A percentile compares a stretch with the other conserved stretches of the same genome.
phyloP scores from a whole-genome alignment of 2,113 vertebrate genomes.

The Mola mola region DNA sequence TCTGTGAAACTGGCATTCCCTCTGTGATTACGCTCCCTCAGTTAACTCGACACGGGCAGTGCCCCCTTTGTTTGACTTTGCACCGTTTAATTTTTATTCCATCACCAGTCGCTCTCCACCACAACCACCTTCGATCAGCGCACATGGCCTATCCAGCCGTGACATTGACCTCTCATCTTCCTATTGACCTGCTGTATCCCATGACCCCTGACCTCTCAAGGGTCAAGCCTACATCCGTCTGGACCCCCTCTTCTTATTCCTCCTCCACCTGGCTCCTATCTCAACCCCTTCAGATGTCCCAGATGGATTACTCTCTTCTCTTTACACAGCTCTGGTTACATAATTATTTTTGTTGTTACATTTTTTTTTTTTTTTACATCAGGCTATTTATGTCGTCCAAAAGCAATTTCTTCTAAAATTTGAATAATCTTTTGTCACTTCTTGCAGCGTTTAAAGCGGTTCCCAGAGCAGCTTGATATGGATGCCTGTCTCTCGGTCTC shows the following conservation, averaged over 20 bases:
- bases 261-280: constrained; percentile 48
- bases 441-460: too few relatives aligned
- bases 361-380: too few relatives aligned
- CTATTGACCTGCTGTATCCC: constrained; percentile 65
- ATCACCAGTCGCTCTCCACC: background rate
- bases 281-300: constrained; percentile 37
- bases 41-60: background rate
- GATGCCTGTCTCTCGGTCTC: constrained; percentile 1
- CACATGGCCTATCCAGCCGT: constrained; percentile 61
- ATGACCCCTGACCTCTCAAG: constrained; percentile 68
- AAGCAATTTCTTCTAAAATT: too few relatives aligned
- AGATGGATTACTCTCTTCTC: constrained; percentile 50
- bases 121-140: constrained; percentile 13
- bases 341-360: background rate
- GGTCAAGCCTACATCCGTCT: constrained; percentile 68
- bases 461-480: too few relatives aligned
- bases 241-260: constrained; percentile 47
- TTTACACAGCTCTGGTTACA: background rate
- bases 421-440: too few relatives aligned
- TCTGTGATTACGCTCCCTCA: constrained; percentile 13
- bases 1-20: background rate
- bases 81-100: constrained; percentile 46
- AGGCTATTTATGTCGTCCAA: too few relatives aligned
- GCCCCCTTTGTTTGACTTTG: constrained; percentile 29
- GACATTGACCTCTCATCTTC: constrained; percentile 70